These are phyloP conservation scores for Monochamus saltuarius DNA, from an alignment of 1,140 invertebrate genomes.

Conservation along the genomic window DNA sequence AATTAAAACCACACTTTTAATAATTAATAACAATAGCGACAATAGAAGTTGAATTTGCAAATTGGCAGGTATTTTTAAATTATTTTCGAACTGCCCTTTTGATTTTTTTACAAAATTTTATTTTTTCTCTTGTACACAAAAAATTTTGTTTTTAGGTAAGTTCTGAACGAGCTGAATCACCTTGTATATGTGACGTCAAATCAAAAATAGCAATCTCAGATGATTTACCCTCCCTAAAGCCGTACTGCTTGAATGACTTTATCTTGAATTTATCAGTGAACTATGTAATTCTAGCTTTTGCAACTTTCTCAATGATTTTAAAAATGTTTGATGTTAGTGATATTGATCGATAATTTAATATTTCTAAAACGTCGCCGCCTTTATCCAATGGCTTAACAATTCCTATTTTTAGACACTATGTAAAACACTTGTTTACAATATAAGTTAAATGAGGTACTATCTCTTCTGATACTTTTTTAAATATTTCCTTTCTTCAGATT, in stretches of 20 bases:
- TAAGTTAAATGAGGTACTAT: constrained; percentile 14
- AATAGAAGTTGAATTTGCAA: neutral
- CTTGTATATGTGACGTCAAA: too few relatives aligned
- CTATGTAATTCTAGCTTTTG: too few relatives aligned
- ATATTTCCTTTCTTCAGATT: constrained; percentile 8
- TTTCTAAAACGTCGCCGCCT: constrained; percentile 17
- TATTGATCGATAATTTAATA: constrained; percentile 37
- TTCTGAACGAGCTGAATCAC: constrained; percentile 33
- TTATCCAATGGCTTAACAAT: constrained; percentile 33
- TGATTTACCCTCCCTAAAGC: too few relatives aligned
- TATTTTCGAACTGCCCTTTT: too few relatives aligned
- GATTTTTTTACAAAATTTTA: too few relatives aligned
- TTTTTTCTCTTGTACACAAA: neutral
- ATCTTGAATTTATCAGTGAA: too few relatives aligned
- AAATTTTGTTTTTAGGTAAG: neutral
- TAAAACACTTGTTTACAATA: constrained; percentile 27
- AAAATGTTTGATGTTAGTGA: constrained; percentile 31
- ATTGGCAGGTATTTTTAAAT: too few relatives aligned
- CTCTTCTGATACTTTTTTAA: constrained; percentile 18
- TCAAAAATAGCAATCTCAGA: too few relatives aligned
- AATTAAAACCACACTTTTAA: too few relatives aligned
- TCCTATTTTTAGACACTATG: constrained; percentile 30
- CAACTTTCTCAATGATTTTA: too few relatives aligned
- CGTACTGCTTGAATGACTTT: too few relatives aligned
- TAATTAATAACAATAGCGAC: neutral